Base-by-base conservation (phyloP, 37 sponge, comb jelly and placozoan genomes). In the Chondrilla cf. caribensis region DNA sequence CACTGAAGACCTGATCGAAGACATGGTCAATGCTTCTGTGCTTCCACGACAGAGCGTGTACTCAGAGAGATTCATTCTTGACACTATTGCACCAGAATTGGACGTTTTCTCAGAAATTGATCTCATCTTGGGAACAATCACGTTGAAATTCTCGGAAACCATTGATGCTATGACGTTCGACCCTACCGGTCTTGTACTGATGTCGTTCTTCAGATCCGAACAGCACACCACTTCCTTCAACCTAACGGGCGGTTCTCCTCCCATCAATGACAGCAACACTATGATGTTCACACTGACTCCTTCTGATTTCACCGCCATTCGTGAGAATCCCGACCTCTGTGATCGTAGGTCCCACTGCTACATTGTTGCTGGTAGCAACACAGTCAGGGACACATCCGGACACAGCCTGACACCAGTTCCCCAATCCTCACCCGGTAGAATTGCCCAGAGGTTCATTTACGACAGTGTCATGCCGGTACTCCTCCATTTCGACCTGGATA, bases 261-360 rank as follows among this genome's bases (percentile, higher is more conserved):
- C 77, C 26, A 60, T 85, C 26, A 18, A 29, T 3, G 86, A 94
- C 75, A 38, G 81, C 54, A 93, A 87, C 22, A 40, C 43, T 0
- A 40, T 90, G 1, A 59, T 28, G 31, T 78, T 94, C 41, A 17
- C 21, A 0, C 47, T 94, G 8, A 64, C 78, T 51, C 57, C 77
- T 17, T 11, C 55, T 31, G 95, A 94, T 41, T 59, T 90, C 9
- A 83, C 88, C 43, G 70, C 87, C 36, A 81, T 94, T 42, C 85
- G 90, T 60, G 82, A 88, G 2, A 78, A 58, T 0, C 86, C 77
- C 28, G 68, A 82, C 26, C 72, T 94, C 54, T 94, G 95, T 84
- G 87, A 90, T 60, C 78, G 88, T 21, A 70, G 95, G 28, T 39
- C 71, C 41, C 68, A 95, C 80, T 95, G 96, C 78, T 95, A 92